Conservation (phyloP, 2,888 invertebrate species). For the Acleris emargana region DNA sequence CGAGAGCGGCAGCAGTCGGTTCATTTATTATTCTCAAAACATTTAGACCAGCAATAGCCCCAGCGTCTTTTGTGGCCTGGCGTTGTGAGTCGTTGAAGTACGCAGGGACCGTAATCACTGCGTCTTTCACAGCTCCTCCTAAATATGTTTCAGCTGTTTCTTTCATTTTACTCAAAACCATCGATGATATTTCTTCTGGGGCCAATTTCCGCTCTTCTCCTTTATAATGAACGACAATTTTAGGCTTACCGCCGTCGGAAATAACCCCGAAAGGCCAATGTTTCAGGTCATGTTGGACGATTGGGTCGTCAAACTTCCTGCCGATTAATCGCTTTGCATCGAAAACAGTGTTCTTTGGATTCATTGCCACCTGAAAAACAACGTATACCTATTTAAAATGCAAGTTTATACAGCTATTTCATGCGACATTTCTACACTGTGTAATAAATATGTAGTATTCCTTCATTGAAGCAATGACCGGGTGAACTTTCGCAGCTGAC, state of each 20-base stretch:
- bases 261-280: conserved; percentile 92
- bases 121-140: conserved; percentile 88
- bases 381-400: not conserved
- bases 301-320: conserved; percentile 89
- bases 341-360: conserved; percentile 91
- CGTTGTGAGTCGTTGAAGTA: conserved; percentile 93
- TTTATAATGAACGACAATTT: conserved; percentile 89
- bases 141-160: conserved; percentile 90
- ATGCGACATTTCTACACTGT: not conserved
- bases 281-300: conserved; percentile 91
- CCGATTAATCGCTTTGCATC: conserved; percentile 94
- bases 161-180: conserved; percentile 94
- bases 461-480: conserved; percentile 5
- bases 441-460: not conserved
- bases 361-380: conserved; percentile 87
- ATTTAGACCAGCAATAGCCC: conserved; percentile 92
- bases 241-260: conserved; percentile 87
- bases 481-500: conserved; percentile 26
- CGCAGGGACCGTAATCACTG: conserved; percentile 93
- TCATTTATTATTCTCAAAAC: conserved; percentile 95
- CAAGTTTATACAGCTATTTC: not conserved
- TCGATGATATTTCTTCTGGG: conserved; percentile 93
- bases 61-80: conserved; percentile 95
- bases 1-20: conserved; percentile 94
- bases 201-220: conserved; percentile 90